phyloP scores from a whole-genome alignment of 2,113 vertebrate species.

The Colaptes auratus region DNA sequence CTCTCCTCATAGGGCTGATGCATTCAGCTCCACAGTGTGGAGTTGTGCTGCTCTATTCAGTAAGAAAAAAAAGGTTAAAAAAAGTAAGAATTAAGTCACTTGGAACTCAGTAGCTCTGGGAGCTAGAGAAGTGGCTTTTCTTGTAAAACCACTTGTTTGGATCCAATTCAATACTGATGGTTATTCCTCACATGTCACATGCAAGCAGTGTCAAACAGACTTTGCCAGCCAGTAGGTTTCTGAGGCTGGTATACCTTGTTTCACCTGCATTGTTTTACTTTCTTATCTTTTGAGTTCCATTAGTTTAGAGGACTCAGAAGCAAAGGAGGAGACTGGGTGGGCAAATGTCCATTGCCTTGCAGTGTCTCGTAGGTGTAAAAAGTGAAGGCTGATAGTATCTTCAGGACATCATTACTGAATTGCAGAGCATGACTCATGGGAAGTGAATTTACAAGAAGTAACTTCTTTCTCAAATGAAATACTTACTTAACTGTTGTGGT shows the following conservation, averaged over 20 bases:
- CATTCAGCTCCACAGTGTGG: background rate
- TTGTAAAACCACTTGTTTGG: background rate
- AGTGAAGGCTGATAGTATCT: background rate
- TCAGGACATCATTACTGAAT: background rate
- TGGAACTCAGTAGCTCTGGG: background rate
- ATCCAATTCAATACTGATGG: background rate
- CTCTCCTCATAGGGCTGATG: background rate
- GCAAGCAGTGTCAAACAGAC: background rate
- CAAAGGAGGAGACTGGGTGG: background rate
- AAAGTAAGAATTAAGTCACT: background rate
- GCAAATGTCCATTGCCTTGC: constrained; percentile 2
- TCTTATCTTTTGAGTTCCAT: background rate
- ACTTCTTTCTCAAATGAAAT: constrained; percentile 29
- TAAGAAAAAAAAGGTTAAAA: background rate
- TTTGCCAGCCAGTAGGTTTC: background rate
- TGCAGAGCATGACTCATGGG: background rate
- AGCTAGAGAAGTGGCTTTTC: background rate
- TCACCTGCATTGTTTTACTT: background rate
- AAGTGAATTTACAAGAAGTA: constrained; percentile 26
- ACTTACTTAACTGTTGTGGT: constrained; percentile 12
- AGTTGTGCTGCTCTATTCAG: background rate
- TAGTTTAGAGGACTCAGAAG: background rate
- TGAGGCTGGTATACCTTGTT: background rate
- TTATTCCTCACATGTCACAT: background rate
- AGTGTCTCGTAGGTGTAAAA: background rate